A percentile compares a stretch with the other conserved stretches of the same genome.
Conservation (phyloP, 2,888 invertebrate species). For the Apoda limacodes region DNA sequence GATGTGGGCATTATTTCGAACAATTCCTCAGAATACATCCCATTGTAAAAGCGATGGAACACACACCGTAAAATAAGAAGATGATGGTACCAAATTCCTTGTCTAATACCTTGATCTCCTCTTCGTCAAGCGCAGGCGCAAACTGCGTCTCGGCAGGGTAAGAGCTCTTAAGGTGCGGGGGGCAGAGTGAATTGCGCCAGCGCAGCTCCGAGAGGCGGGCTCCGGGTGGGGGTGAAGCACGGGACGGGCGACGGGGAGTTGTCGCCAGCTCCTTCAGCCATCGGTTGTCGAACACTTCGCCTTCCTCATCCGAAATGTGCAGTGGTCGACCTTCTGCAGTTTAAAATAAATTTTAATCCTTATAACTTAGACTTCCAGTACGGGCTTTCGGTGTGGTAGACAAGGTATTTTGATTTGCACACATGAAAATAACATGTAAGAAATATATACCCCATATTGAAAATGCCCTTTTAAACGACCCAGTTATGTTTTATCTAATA, state of each 20-base stretch:
- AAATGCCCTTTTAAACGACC: no score
- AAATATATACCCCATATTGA: no score
- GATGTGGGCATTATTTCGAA: no score
- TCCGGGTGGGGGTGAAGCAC: conserved; percentile 22
- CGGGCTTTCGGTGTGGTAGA: no score
- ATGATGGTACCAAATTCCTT: neutral
- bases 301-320: conserved; percentile 87
- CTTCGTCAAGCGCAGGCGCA: conserved; percentile 59
- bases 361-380: no score
- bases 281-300: conserved; percentile 85
- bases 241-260: conserved; percentile 53
- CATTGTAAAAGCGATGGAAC: no score
- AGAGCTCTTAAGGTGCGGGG: conserved; percentile 87
- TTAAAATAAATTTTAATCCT: no score
- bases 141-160: conserved; percentile 87
- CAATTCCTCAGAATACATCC: no score
- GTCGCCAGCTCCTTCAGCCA: conserved; percentile 77
- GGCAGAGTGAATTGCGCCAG: conserved; percentile 83
- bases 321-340: conserved; percentile 55
- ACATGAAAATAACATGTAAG: no score
- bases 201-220: conserved; percentile 75
- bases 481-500: no score
- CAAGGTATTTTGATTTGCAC: no score
- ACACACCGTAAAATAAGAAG: conserved; percentile 19
- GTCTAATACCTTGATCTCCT: conserved; percentile 46